These are phyloP conservation scores for Drosophila quadrilineata DNA, from an alignment of 1,140 invertebrate species.

Conservation along the genomic window DNA sequence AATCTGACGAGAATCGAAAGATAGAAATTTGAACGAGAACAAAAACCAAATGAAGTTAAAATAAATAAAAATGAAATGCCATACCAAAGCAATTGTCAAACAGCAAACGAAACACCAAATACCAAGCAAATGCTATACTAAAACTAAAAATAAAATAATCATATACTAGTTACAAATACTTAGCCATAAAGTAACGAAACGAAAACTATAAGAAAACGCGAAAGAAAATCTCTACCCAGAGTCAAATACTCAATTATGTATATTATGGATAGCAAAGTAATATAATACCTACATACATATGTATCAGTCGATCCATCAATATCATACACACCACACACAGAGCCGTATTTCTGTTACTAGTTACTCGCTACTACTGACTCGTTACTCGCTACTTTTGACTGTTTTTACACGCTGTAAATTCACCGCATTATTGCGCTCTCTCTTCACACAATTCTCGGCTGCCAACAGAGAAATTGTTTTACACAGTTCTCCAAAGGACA, in stretches of 20 bases:
- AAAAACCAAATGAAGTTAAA: background rate
- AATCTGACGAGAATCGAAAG: background rate
- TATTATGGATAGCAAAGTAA: too few species aligned
- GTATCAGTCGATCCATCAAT: background rate
- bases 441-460: background rate
- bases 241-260: too few species aligned
- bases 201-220: background rate
- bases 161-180: constrained; percentile 18
- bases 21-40: background rate
- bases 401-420: background rate
- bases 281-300: constrained; percentile 4
- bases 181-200: constrained; percentile 26
- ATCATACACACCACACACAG: background rate
- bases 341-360: too few species aligned
- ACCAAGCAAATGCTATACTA: constrained; percentile 12
- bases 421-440: background rate
- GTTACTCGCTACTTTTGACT: background rate
- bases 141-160: constrained; percentile 28
- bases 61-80: constrained; percentile 1
- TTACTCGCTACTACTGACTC: constrained; percentile 7
- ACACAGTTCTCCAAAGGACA: background rate
- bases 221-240: too few species aligned
- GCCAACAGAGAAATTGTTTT: too few species aligned
- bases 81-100: constrained; percentile 29
- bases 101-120: constrained; percentile 51